Evolutionary conservation across 2,888 invertebrate species (phyloP), one percentile per base, ranked within the genome.

Genomic region (Andrena trimmerana): DNA sequence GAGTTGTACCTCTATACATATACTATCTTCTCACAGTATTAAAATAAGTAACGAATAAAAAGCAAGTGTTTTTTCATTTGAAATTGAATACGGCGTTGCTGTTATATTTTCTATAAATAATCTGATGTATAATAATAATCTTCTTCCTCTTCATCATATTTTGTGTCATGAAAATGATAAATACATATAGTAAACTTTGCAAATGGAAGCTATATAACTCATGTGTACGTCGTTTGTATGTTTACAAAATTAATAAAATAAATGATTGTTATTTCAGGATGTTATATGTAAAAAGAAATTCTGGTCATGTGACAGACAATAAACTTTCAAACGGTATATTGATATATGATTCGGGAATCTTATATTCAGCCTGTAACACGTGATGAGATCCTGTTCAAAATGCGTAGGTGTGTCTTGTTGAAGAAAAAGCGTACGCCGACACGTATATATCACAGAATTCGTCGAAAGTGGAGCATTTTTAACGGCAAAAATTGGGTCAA

Each of bases 321-420:
- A n/a, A 3, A 36, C 33, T 24, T 36, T 73, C 50, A 29, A 86
- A 87, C 80, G 81, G 66, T 62, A 73, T 50, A 54, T 71, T n/a
- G n/a, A 52, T 42, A 52, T 20, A 27, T 24, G 57, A 83, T 59
- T 57, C 68, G 2, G 31, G 83, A 77, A 86, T 88, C 90, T 87
- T 83, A 69, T 84, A 86, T 85, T 78, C 88, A 91, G 89, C 90
- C 90, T 88, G 90, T 85, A 65, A 85, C 88, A 68, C 86, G 85
- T 90, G 90, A 91, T 93, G 91, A 86, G 86, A 89, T 90, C 93
- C 92, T 92, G 91, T 89, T 92, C 90, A 74, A 90, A 88, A 91
- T 92, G 92, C 92, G 92, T 93, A 92, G 90, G 90, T 87, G 88
- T 89, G 81, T 90, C 92, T 67, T 62, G 63, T 42, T 24, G 48